These are phyloP conservation scores for Orycteropus afer DNA, from an alignment of 2,113 vertebrate species.

Conservation along the genomic window DNA sequence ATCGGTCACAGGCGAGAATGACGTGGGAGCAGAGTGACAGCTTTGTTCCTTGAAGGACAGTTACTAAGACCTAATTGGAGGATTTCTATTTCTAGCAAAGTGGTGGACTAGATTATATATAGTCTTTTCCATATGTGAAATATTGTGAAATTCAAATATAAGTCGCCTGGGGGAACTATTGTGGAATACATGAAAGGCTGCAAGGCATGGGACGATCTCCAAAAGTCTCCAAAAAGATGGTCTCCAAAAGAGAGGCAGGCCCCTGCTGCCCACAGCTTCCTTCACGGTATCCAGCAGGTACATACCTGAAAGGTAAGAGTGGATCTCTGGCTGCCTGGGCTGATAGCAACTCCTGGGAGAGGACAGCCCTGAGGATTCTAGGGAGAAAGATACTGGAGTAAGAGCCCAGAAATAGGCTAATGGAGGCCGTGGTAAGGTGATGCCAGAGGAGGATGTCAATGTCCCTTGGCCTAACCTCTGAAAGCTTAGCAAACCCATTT, in stretches of 20 bases:
- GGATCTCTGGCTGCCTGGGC: neutral
- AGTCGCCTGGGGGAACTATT: neutral
- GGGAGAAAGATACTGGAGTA: neutral
- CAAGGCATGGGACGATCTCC: neutral
- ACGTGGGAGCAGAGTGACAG: neutral
- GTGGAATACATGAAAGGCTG: neutral
- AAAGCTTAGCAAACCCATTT: neutral
- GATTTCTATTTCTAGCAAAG: constrained; percentile 49
- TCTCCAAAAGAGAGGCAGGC: too few species aligned
- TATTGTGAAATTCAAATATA: constrained; percentile 9
- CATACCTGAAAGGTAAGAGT: neutral
- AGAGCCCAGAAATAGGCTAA: neutral
- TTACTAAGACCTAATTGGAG: constrained; percentile 41
- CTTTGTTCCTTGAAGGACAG: neutral
- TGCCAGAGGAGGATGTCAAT: neutral
- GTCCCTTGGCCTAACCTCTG: neutral
- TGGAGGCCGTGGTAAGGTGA: neutral
- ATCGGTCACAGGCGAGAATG: constrained; percentile 27
- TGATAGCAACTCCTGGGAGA: neutral
- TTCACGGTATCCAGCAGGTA: neutral
- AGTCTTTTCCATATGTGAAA: constrained; percentile 5
- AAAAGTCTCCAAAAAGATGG: too few species aligned
- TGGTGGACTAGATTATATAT: neutral
- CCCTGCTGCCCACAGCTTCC: neutral
- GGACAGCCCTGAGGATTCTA: neutral